These are phyloP conservation scores for Chinchilla lanigera DNA, from an alignment of 2,113 vertebrate genomes.

Conservation along the genomic window DNA sequence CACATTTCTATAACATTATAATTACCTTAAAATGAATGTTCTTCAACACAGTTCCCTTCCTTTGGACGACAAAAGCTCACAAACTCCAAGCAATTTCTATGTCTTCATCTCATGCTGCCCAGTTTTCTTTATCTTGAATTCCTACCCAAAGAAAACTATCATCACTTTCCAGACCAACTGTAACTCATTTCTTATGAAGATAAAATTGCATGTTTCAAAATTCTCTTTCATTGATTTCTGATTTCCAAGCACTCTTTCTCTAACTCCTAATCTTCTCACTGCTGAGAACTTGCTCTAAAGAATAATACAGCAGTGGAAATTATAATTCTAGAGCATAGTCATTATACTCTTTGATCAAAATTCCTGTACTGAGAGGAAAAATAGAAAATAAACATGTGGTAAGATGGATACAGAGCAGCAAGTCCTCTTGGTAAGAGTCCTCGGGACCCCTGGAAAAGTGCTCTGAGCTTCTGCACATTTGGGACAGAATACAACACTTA, in stretches of 20 bases:
- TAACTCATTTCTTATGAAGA: not conserved
- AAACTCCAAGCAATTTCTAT: too few species aligned
- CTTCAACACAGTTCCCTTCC: not conserved
- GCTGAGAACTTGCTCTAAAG: too few species aligned
- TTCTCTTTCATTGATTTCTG: not conserved
- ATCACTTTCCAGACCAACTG: not conserved
- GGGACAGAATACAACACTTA: not conserved
- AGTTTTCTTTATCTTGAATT: not conserved
- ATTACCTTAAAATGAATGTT: not conserved
- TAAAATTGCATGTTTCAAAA: not conserved
- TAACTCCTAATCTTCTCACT: not conserved
- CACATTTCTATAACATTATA: not conserved
- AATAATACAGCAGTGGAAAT: too few species aligned
- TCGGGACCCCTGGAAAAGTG: not conserved
- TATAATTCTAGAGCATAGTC: not conserved
- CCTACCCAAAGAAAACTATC: not conserved
- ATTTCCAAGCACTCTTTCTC: not conserved
- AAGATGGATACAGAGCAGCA: not conserved
- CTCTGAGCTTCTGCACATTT: too few species aligned
- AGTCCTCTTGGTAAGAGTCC: not conserved
- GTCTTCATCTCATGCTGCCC: not conserved
- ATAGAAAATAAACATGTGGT: not conserved
- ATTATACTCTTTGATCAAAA: not conserved
- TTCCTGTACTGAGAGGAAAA: not conserved
- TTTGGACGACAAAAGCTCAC: not conserved